Conservation (phyloP, 2,113 vertebrate species). For the Seriola rivoliana region DNA sequence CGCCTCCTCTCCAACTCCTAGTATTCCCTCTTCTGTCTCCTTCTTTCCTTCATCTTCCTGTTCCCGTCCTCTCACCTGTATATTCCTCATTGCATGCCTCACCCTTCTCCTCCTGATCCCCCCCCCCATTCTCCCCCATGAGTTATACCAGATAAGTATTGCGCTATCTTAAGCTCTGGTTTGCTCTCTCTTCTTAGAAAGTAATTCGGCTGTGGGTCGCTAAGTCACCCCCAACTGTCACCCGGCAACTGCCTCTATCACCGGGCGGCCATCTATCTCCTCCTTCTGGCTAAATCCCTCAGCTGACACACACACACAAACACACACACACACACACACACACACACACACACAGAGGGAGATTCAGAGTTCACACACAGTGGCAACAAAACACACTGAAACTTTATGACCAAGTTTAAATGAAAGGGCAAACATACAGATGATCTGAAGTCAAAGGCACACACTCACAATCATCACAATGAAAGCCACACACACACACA, state of each 20-base stretch:
- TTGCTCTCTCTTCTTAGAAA: slow-evolving; percentile 49
- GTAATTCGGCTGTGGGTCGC: slow-evolving; percentile 52
- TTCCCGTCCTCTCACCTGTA: not conserved
- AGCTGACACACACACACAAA: not conserved
- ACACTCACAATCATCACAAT: not conserved
- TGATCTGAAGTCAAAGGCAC: not conserved
- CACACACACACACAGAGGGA: not conserved
- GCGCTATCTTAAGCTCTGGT: slow-evolving; percentile 54
- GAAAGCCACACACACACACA: not conserved
- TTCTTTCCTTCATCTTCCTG: not conserved
- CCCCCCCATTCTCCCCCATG: not conserved
- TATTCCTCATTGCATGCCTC: slow-evolving; percentile 5
- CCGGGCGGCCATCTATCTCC: slow-evolving; percentile 27
- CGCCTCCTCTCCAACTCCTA: not conserved
- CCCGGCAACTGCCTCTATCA: slow-evolving; percentile 22
- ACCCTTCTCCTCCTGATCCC: not conserved
- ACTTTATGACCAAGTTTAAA: not conserved
- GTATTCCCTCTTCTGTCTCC: not conserved
- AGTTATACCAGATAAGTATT: slow-evolving; percentile 43
- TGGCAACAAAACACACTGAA: not conserved
- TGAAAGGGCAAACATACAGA: not conserved
- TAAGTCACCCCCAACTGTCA: slow-evolving; percentile 53
- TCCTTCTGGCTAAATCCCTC: slow-evolving; percentile 27
- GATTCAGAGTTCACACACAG: too few species aligned
- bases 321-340: not conserved